Base-by-base conservation (phyloP, 2,113 vertebrate genomes). In the Phylloscopus trochilus region DNA sequence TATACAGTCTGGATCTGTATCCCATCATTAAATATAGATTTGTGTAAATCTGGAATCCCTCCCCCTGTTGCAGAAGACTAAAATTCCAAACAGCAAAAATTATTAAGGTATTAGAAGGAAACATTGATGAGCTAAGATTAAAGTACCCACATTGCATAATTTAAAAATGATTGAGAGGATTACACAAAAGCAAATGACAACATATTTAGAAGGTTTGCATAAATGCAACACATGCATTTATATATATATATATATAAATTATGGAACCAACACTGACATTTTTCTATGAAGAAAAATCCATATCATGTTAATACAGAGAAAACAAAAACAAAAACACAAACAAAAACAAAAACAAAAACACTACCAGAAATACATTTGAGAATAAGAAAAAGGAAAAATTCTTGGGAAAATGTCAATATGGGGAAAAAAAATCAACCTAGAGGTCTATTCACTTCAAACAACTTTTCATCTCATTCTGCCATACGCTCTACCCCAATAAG, bases 1-100 rank as follows among this genome's bases (percentile, higher is more conserved):
- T 73, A 16, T 68, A 47, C 67, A 93, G 56, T 92, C 70, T 96
- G 89, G 58, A 92, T 24, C 19, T 92, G 37, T 83, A 66, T 39
- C 33, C 58, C 44, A 52, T 51, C 30, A 73, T 63, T 88, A 88
- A 92, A 93, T 73, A 88, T 39, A 83, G 44, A 76, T 39, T 47
- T 72, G 8, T 83, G 33, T 30, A 76, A 73, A 56, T 82, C 30
- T 94, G 86, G 49, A 82, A 51, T 92, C 23, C 28, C 17, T 53
- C 6, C 7, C 27, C n/a, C 30, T 66, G 18, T 73, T 83, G 73
- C 8, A 73, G 31, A 84, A 68, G 35, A 51, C 7, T 41, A 87
- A 86, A 88, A 66, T 47, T 77, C 33, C 44, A 84, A 67, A 7
- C 14, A 64, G 73, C 5, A 44, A 51, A 79, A 75, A 59, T 21